These are phyloP conservation scores for Apus apus DNA, from an alignment of 2,113 vertebrate species.

Conservation along the genomic window DNA sequence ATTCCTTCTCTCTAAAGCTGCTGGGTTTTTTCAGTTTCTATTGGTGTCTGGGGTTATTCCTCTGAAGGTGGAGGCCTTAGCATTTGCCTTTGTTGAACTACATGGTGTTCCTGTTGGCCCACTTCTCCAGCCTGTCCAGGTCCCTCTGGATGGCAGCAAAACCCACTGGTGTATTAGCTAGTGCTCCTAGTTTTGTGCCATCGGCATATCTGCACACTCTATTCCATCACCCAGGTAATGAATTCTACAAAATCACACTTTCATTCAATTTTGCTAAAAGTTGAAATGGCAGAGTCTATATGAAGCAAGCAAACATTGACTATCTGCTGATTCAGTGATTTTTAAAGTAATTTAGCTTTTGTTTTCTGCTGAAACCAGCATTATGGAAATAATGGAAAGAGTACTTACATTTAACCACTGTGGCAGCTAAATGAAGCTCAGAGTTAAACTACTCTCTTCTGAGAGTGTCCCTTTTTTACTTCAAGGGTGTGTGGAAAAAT, in stretches of 20 bases:
- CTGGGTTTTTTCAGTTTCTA: no score
- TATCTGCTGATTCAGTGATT: background rate
- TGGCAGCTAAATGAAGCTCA: background rate
- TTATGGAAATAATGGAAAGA: background rate
- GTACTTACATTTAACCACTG: background rate
- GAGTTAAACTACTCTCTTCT: background rate
- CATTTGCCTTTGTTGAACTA: background rate
- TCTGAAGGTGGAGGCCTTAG: background rate
- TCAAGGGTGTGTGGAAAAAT: background rate
- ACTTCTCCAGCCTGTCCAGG: background rate
- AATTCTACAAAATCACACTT: background rate
- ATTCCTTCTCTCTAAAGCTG: background rate
- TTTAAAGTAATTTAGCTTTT: background rate
- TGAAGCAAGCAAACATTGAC: background rate
- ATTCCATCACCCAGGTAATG: background rate
- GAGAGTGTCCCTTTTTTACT: background rate
- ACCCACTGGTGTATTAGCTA: background rate
- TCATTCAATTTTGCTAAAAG: background rate
- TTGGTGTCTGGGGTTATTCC: background rate
- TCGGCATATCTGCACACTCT: background rate
- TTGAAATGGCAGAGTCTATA: background rate
- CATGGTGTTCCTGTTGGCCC: background rate
- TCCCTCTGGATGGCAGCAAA: background rate
- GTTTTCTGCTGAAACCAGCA: background rate
- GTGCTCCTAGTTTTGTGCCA: background rate